Evolutionary conservation across 2,888 invertebrate genomes (phyloP), one percentile per base, ranked within the genome.

Genomic region (Coleophora deauratella): DNA sequence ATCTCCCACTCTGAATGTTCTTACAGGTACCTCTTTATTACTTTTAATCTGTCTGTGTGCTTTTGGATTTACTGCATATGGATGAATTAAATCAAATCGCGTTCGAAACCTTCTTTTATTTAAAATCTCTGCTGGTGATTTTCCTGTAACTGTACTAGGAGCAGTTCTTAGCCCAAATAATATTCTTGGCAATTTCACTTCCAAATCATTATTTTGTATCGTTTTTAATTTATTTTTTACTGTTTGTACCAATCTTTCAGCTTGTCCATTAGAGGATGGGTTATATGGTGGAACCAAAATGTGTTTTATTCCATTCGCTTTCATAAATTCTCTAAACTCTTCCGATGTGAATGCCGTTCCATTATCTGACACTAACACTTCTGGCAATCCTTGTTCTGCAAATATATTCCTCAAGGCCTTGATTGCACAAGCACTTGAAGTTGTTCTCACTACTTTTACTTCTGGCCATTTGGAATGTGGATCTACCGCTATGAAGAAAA

Each of bases 251-350:
- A 38, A 38, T 12, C 43, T 21, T 35, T 46, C 46, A 11, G 37
- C 39, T 14, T 42, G 42, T 1, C 48, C 44, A 33, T 45, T 48
- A 3, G 43, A 13, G 9, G 41, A 33, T 3, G 48, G 49, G 12
- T 45, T 42, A n/a, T 50, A 50, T 10, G 50, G 50, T 8, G 50
- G 28, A 13, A 14, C 27, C 2, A 15, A 21, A 3, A 43, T n/a
- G 30, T 50, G 46, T 30, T 27, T 9, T 1, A 50, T 43, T 8
- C 27, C 12, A 40, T 47, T 45, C 2, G 11, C 28, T 15, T 37
- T 36, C 27, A 46, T 12, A 35, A 41, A 45, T 1, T 33, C 7
- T 30, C 43, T 8, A 11, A 47, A 41, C 33, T 50, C 45, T 1
- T 38, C 9, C 2, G 44, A 44, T 3, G 27, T 36, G 9, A 44